Base-by-base conservation (phyloP, 2,113 vertebrate genomes). In the Sprattus sprattus region DNA sequence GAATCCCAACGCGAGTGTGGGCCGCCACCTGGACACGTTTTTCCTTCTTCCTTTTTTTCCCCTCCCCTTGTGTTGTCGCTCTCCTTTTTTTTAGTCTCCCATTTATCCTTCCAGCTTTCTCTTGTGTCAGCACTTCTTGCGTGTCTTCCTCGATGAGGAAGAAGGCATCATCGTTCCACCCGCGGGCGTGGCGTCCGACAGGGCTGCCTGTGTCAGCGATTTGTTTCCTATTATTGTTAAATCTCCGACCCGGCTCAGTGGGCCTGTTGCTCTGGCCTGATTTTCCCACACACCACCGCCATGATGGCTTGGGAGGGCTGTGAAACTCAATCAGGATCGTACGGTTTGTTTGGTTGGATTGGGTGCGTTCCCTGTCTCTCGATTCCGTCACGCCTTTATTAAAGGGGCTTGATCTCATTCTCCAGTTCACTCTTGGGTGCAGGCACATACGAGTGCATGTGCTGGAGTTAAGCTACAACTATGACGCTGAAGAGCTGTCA, bases 151-250 rank as follows among this genome's bases (percentile, higher is more conserved):
- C 78, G 45, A 22, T 50, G 18, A 81, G n/a, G 8, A 45, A 32
- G 71, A 78, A 78, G 50, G 81, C 32, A 49, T 82, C 80, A 80
- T 78, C 15, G 7, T n/a, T n/a, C 82, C 87, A 78, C 75, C 54
- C 81, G 11, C 64, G 87, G 87, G 85, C 85, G 89, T 87, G 86
- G 86, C 67, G 16, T 64, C 45, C 64, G 80, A 49, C 60, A 45
- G 16, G 32, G 20, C 75, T 45, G 82, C 67, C 86, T 75, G n/a
- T 71, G 84, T 91, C 87, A 91, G 89, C 82, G 8, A 20, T 90
- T 88, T 82, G 45, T 87, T 91, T 89, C 52, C 86, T 50, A 45
- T 88, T 71, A 85, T 88, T 88, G 75, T 84, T 84, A 81, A 87
- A 71, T 39, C 60, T 44, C 75, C 25, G 18, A 20, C 45, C 45